Conservation (phyloP, 2,888 invertebrate species). For the Lepidochrysops patricia region DNA sequence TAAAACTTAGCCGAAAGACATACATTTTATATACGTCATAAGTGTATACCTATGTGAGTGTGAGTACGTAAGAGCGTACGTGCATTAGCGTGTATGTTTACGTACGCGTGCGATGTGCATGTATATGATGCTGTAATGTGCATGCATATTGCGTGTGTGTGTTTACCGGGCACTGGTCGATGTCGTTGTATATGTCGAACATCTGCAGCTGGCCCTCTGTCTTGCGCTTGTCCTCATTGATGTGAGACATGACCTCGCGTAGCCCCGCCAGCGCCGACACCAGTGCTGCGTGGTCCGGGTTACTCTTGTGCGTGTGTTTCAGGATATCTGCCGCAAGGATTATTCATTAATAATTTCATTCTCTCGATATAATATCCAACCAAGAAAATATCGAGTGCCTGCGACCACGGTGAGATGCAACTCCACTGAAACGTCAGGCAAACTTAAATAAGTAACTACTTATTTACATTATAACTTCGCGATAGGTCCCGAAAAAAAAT, state of each 20-base stretch:
- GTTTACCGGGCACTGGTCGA: constrained; percentile 95
- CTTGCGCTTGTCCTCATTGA: constrained; percentile 97
- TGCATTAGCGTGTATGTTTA: not conserved
- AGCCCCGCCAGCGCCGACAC: constrained; percentile 90
- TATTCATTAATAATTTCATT: not conserved
- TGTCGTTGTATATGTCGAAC: constrained; percentile 98
- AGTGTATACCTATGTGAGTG: too few species aligned
- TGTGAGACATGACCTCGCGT: constrained; percentile 95
- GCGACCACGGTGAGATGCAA: too few species aligned
- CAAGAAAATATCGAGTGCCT: too few species aligned
- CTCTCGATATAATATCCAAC: too few species aligned
- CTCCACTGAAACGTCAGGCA: too few species aligned
- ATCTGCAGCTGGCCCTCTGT: constrained; percentile 96
- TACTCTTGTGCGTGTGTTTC: constrained; percentile 91
- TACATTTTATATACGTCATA: too few species aligned
- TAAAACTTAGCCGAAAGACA: too few species aligned
- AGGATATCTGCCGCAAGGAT: constrained; percentile 82
- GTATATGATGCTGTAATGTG: not conserved
- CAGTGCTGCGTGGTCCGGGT: constrained; percentile 89
- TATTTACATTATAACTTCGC: too few species aligned
- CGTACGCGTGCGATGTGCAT: not conserved
- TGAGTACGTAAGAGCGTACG: not conserved
- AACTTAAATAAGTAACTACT: too few species aligned
- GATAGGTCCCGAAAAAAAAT: too few species aligned
- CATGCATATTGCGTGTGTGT: not conserved